Evolutionary conservation across 2,888 invertebrate species (phyloP), one percentile per base, ranked within the genome.

Genomic region (Xestoiulus laeticollis): DNA sequence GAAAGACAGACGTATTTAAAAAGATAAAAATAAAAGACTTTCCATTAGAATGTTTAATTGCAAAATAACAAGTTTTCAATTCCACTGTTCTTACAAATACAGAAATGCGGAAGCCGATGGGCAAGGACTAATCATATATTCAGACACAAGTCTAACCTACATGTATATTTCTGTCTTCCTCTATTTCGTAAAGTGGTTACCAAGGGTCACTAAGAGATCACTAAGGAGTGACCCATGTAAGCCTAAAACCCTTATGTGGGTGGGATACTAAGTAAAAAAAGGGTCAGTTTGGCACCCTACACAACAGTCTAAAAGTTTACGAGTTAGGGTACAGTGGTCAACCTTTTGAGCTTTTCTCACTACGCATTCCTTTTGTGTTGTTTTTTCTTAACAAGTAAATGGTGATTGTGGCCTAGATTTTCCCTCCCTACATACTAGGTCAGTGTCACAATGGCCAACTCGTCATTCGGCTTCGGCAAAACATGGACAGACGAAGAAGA

Each of bases 371-470:
- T 85, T 33, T 85, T 44, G 85, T 8, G 38, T n/a, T 85, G 3
- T 38, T 85, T 85, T 22, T 84, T 84, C 3, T 84, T 84, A 32
- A 68, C 82, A 82, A 82, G 19, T 2, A 84, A 84, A n/a, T 8
- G 84, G 10, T 16, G 30, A 30, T 78, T 85, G 22, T 85, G 85
- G 85, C 85, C 85, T 85, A 85, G 22, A 85, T 85, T 85, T 85
- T 85, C 44, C 85, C 85, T 85, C 85, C 38, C 14, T 22, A 43
- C 38, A 85, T 85, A 85, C 85, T 85, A 85, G 85, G 85, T 85
- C 85, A 85, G 33, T 85, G 85, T 85, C 85, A 85, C 85, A 85
- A 85, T 43, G 85, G 85, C 85, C 85, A 85, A 38, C 19, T 84
- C 8, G 33, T 84, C 84, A 30, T 38, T 83, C 38, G 38, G 38